These are phyloP conservation scores for Lepidonotus clava DNA, from an alignment of 2,888 invertebrate species.

Conservation along the genomic window DNA sequence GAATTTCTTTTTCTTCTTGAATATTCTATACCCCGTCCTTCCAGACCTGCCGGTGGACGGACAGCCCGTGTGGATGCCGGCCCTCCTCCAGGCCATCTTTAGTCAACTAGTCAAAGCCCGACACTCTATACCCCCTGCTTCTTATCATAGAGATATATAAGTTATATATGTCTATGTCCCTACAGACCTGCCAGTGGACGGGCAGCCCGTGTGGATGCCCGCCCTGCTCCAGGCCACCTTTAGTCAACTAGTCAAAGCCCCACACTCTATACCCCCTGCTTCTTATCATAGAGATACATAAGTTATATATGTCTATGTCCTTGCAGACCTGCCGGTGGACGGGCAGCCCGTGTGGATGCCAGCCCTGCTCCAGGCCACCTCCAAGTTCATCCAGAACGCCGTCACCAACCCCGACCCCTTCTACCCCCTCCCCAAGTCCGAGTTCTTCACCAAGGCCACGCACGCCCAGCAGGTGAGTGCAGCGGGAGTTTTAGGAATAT, in stretches of 20 bases:
- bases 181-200: not conserved
- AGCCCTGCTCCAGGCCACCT: constrained; percentile 61
- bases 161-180: not conserved
- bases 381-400: constrained; percentile 59
- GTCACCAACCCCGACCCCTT: constrained; percentile 60
- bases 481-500: too few species aligned
- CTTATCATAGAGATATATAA: too few species aligned
- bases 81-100: constrained; percentile 62
- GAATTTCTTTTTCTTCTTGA: too few species aligned
- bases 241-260: too few species aligned
- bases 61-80: constrained; percentile 63
- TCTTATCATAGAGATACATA: too few species aligned
- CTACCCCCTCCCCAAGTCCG: constrained; percentile 63
- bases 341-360: constrained; percentile 64
- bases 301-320: not conserved
- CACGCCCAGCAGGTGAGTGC: constrained; percentile 55
- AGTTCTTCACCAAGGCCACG: constrained; percentile 59
- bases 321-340: constrained; percentile 63
- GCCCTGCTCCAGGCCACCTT: constrained; percentile 62
- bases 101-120: constrained; percentile 60
- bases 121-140: constrained; percentile 62
- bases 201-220: constrained; percentile 47
- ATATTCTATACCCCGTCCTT: too few species aligned
- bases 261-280: not conserved
- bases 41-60: constrained; percentile 63